These are phyloP conservation scores for Toxotes lorentzi DNA, from an alignment of 2,797 vertebrate species.

Conservation along the genomic window DNA sequence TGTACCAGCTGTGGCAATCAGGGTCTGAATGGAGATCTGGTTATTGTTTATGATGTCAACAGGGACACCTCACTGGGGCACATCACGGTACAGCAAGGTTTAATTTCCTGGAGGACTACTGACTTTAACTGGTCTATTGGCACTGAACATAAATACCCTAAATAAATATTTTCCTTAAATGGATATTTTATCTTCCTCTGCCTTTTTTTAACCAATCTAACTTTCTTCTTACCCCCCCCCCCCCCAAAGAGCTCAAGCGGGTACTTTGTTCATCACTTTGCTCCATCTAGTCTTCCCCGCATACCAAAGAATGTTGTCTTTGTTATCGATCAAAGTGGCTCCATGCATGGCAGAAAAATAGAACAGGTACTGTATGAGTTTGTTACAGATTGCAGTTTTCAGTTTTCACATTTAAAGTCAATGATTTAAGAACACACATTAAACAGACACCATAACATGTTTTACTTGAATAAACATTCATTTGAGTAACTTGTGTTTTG, in stretches of 20 bases:
- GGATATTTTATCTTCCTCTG: not conserved
- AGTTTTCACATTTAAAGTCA: not conserved
- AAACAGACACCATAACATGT: not conserved
- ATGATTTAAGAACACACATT: not conserved
- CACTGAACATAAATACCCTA: too few species aligned
- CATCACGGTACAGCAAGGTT: slow-evolving; percentile 72
- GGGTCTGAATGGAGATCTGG: slow-evolving; percentile 84
- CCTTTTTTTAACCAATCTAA: slow-evolving; percentile 9
- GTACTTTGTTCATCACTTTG: slow-evolving; percentile 88
- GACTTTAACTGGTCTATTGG: not conserved
- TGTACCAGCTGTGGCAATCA: slow-evolving; percentile 78
- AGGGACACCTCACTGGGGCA: slow-evolving; percentile 75
- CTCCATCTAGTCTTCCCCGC: slow-evolving; percentile 74
- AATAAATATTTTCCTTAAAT: not conserved
- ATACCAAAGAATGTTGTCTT: slow-evolving; percentile 88
- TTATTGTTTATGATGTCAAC: slow-evolving; percentile 84
- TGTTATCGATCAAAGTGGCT: slow-evolving; percentile 86
- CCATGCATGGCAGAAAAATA: slow-evolving; percentile 85
- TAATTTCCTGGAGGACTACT: not conserved
- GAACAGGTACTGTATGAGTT: slow-evolving; percentile 74
- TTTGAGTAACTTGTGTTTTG: not conserved
- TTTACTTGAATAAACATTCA: not conserved
- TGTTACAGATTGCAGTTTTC: not conserved
- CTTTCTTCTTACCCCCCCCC: not conserved
- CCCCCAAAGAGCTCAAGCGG: slow-evolving; percentile 69